Conservation (phyloP, 2,797 vertebrate genomes). For the Anisognathus igniventris region DNA sequence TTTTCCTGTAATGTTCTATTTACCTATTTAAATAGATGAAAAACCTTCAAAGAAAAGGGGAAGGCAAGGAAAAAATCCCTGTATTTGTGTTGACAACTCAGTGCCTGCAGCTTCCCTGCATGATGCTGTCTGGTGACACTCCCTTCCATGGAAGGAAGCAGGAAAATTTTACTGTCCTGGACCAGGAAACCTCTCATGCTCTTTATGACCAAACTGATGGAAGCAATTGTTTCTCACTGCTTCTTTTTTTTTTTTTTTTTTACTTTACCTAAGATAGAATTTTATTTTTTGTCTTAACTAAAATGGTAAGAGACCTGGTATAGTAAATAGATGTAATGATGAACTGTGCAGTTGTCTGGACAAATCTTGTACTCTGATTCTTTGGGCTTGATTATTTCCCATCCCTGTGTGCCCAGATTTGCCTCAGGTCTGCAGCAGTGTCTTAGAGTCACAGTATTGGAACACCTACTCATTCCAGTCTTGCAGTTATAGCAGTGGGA, state of each 20-base stretch:
- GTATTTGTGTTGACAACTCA: not conserved
- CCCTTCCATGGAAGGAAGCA: not conserved
- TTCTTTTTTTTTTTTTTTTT: not conserved
- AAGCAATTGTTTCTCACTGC: not conserved
- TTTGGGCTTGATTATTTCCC: not conserved
- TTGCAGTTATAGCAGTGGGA: not conserved
- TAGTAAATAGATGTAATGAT: not conserved
- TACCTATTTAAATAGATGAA: not conserved
- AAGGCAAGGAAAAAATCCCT: not conserved
- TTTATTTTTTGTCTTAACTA: not conserved
- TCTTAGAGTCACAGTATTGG: not conserved
- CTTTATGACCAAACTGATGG: not conserved
- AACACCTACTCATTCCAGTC: not conserved
- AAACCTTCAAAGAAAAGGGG: not conserved
- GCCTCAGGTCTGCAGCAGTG: not conserved
- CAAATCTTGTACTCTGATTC: not conserved
- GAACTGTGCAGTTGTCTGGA: not conserved
- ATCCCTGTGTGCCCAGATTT: not conserved
- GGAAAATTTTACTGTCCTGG: not conserved
- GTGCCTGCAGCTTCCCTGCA: not conserved
- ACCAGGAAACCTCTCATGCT: not conserved
- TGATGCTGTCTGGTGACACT: not conserved
- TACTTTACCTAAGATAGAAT: not conserved
- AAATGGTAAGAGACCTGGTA: not conserved
- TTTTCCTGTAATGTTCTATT: not conserved